Conservation (phyloP, 2,888 invertebrate genomes). For the Lasius platythorax region DNA sequence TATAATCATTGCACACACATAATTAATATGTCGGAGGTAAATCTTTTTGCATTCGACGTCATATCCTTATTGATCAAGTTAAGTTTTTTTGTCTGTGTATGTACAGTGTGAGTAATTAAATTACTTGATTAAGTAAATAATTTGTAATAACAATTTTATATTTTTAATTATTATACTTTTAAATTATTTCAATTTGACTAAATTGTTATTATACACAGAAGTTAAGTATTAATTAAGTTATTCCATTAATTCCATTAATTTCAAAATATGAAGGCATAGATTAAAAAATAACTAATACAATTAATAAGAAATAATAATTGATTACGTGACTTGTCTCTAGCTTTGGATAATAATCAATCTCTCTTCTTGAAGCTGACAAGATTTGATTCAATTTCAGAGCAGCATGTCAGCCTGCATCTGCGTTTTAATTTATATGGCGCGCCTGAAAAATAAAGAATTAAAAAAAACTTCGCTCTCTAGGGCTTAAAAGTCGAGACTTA, state of each 20-base stretch:
- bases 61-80: not conserved
- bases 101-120: not conserved
- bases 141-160: conserved; percentile 3
- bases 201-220: not conserved
- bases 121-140: conserved; percentile 18
- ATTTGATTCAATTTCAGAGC: conserved; percentile 21
- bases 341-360: conserved; percentile 8
- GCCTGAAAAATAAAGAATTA: conserved; percentile 11
- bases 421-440: conserved; percentile 33
- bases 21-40: not conserved
- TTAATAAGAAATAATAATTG: not conserved
- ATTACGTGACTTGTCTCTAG: not conserved
- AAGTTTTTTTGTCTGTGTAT: not conserved
- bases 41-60: not conserved
- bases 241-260: not conserved
- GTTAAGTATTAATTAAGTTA: not conserved
- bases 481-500: conserved; percentile 12
- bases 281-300: not conserved
- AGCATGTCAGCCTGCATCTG: conserved; percentile 6
- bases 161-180: not conserved
- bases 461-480: not conserved
- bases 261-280: not conserved
- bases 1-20: not conserved
- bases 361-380: not conserved
- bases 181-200: not conserved